Conservation (phyloP, 1,140 invertebrate species). For the Fragariocoptes setiger region DNA sequence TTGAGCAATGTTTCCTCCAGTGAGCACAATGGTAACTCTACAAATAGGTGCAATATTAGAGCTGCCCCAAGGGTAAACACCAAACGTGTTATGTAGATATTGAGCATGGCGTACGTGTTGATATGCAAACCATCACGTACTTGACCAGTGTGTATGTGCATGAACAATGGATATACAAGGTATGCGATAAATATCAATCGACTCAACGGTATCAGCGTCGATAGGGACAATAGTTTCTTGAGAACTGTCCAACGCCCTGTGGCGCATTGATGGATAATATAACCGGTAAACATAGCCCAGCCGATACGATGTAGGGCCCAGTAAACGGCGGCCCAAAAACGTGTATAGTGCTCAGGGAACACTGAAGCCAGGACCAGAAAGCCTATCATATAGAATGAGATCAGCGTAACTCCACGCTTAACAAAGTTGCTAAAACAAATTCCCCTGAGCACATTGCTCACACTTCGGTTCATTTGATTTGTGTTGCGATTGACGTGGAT, state of each 20-base stretch:
- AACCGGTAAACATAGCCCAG: not conserved
- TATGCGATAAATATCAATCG: not conserved
- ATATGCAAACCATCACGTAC: not conserved
- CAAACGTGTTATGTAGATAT: not conserved
- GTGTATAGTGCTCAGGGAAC: not conserved
- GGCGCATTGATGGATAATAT: not conserved
- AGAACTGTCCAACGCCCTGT: not conserved
- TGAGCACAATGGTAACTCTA: not conserved
- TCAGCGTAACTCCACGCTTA: not conserved
- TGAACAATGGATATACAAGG: not conserved
- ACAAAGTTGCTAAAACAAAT: not conserved
- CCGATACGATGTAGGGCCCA: not conserved
- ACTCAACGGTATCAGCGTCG: not conserved
- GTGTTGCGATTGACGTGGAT: too few species aligned
- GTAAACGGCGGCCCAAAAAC: not conserved
- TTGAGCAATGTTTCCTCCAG: not conserved
- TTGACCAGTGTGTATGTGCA: not conserved
- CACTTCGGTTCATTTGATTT: too few species aligned
- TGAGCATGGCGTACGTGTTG: not conserved
- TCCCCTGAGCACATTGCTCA: not conserved
- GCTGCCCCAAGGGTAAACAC: not conserved
- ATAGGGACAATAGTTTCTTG: not conserved
- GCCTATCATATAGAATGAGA: not conserved
- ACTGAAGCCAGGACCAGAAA: not conserved
- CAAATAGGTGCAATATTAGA: not conserved